Conservation (phyloP, 2,797 vertebrate species). For the Limnodromus scolopaceus region DNA sequence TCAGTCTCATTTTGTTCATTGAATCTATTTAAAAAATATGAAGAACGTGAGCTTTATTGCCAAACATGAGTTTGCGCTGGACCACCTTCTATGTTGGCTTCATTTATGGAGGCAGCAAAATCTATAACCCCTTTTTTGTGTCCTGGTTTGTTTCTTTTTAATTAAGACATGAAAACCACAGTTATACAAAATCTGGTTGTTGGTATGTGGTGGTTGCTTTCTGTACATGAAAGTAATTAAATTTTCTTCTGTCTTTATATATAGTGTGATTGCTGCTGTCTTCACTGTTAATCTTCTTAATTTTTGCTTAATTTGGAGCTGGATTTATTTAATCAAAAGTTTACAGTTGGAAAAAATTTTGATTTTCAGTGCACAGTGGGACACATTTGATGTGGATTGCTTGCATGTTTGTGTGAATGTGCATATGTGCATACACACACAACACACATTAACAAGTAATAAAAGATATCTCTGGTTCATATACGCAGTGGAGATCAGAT, state of each 20-base stretch:
- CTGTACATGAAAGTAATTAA: not conserved
- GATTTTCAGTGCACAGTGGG: not conserved
- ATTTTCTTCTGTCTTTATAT: not conserved
- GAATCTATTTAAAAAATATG: not conserved
- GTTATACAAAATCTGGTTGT: constrained; percentile 12
- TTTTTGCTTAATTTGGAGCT: not conserved
- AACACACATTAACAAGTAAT: constrained; percentile 74
- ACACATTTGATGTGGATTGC: constrained; percentile 4
- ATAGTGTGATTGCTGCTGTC: not conserved
- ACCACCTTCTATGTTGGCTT: constrained; percentile 50
- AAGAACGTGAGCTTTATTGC: not conserved
- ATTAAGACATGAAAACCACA: not conserved
- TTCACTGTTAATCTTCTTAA: not conserved
- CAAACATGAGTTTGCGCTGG: not conserved
- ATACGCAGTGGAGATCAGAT: constrained; percentile 66
- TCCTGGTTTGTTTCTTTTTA: constrained; percentile 39
- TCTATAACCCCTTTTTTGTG: constrained; percentile 23
- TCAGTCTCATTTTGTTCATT: constrained; percentile 3
- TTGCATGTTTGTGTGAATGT: constrained; percentile 36
- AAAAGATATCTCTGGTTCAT: constrained; percentile 72
- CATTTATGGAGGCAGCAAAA: constrained; percentile 9
- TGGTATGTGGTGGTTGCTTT: not conserved
- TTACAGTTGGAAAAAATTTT: not conserved
- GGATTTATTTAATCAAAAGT: constrained; percentile 2
- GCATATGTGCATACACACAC: constrained; percentile 15